Conservation (phyloP, 2,113 vertebrate species). For the Nycticorax nycticorax region DNA sequence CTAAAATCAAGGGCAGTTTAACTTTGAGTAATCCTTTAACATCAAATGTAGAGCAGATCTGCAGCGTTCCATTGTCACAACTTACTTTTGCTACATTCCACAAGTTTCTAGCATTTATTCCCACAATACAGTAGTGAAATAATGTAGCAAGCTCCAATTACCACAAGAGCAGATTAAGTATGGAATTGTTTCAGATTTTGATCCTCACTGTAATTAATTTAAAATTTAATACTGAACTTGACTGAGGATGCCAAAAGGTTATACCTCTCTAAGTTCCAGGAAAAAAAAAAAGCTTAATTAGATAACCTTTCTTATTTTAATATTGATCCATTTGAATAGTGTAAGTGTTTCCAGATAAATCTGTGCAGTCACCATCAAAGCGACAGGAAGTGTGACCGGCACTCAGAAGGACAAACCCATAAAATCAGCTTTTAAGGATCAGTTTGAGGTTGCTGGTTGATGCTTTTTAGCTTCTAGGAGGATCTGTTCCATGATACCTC, state of each 20-base stretch:
- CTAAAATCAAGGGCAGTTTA: neutral
- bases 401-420: neutral
- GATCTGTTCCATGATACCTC: too few species aligned
- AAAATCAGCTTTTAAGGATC: neutral
- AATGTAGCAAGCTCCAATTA: fast-evolving
- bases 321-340: neutral
- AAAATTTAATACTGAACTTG: neutral
- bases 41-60: neutral
- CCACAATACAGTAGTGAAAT: neutral
- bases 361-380: neutral
- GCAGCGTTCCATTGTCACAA: neutral
- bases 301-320: neutral
- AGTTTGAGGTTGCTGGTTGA: neutral
- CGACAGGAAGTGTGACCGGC: neutral
- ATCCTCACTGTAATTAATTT: neutral
- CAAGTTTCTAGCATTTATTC: neutral
- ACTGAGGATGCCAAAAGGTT: neutral
- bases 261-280: neutral
- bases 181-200: neutral
- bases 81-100: neutral
- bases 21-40: neutral
- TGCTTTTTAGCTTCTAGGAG: too few species aligned
- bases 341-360: neutral
- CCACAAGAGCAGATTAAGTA: neutral
- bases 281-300: neutral